A percentile compares a stretch with the other conserved stretches of the same genome.
phyloP scores from a whole-genome alignment of 2,888 invertebrate species.

The Drosophila anceps region DNA sequence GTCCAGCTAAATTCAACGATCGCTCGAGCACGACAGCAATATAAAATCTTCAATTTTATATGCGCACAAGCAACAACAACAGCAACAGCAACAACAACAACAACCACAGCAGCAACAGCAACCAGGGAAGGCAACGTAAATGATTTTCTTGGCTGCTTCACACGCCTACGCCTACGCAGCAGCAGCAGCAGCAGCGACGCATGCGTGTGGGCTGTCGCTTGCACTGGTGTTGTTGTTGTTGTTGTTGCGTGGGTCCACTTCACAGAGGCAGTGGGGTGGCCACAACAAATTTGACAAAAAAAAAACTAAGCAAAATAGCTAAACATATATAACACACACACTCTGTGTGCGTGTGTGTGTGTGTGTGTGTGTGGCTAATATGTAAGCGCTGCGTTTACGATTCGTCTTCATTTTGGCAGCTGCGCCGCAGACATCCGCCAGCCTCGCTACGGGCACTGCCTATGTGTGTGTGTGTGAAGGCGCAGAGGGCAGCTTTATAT shows the following conservation, averaged over 20 bases:
- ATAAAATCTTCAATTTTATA: constrained; percentile 73
- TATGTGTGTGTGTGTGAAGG: constrained; percentile 24
- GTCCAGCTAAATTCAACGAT: constrained; percentile 50
- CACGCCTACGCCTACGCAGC: constrained; percentile 74
- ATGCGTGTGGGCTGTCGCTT: constrained; percentile 67
- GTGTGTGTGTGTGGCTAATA: constrained; percentile 6
- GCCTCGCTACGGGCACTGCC: constrained; percentile 34
- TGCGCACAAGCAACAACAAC: constrained; percentile 38
- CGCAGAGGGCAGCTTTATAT: constrained; percentile 66
- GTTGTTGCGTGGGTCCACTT: constrained; percentile 48
- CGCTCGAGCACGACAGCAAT: constrained; percentile 34
- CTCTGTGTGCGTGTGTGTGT: neutral
- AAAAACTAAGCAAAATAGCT: constrained; percentile 20
- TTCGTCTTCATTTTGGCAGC: constrained; percentile 47
- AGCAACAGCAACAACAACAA: constrained; percentile 22
- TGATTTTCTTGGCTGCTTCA: constrained; percentile 51
- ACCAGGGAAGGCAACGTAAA: constrained; percentile 26
- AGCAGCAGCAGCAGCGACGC: constrained; percentile 41
- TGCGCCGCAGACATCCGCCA: constrained; percentile 54
- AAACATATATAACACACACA: neutral
- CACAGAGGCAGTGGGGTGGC: constrained; percentile 5
- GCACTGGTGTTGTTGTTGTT: constrained; percentile 19
- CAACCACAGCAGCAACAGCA: constrained; percentile 7
- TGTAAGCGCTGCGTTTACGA: constrained; percentile 21
- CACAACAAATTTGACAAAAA: constrained; percentile 33